Conservation (phyloP, 2,888 invertebrate genomes). For the Trichopoda pennipes region DNA sequence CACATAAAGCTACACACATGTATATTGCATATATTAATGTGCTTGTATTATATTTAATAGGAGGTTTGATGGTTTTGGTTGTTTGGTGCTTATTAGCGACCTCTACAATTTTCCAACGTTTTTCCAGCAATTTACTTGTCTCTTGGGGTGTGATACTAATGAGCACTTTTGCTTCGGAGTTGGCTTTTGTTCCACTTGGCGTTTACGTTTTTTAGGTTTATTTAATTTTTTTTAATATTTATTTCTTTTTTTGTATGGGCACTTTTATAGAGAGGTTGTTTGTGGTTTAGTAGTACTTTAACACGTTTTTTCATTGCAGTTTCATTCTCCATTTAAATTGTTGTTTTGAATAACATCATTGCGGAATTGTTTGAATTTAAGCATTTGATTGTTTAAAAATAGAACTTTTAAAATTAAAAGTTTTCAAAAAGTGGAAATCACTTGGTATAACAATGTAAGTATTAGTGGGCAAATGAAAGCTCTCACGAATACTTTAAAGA, state of each 20-base stretch:
- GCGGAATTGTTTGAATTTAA: constrained; percentile 35
- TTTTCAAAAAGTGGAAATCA: neutral
- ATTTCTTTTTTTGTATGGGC: constrained; percentile 49
- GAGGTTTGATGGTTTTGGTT: constrained; percentile 53
- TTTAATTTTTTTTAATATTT: constrained; percentile 8
- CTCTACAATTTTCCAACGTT: constrained; percentile 71
- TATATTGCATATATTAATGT: constrained; percentile 2
- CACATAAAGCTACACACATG: constrained; percentile 31
- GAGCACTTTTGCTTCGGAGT: constrained; percentile 71
- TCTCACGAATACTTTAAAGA: no score
- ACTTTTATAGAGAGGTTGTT: constrained; percentile 51
- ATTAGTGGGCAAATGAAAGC: no score
- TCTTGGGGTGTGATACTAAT: constrained; percentile 71
- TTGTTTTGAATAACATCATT: constrained; percentile 1
- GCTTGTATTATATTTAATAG: constrained; percentile 42
- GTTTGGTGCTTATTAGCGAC: constrained; percentile 70
- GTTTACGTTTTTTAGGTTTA: constrained; percentile 40
- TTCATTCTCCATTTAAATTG: constrained; percentile 40
- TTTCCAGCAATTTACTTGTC: constrained; percentile 73
- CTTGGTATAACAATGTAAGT: constrained; percentile 12
- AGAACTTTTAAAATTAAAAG: constrained; percentile 1
- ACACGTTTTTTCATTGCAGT: constrained; percentile 53
- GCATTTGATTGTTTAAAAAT: constrained; percentile 30
- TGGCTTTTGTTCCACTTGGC: constrained; percentile 48
- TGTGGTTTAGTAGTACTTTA: constrained; percentile 66